Evolutionary conservation across 2,888 invertebrate genomes (phyloP).

Genomic region (Synanthedon myopaeformis): DNA sequence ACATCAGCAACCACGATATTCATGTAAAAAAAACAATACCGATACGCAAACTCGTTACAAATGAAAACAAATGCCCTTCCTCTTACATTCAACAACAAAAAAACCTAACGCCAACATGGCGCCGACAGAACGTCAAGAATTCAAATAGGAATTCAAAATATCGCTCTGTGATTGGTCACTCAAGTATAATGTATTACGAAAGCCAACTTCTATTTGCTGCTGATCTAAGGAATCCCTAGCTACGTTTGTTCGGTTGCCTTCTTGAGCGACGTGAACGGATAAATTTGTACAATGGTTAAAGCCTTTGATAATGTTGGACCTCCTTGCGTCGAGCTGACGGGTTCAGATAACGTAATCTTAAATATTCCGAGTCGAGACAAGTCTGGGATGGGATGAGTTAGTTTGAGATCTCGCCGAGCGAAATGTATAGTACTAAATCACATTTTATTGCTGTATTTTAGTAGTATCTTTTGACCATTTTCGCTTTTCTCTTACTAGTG

Average conservation of each 20-base stretch:
- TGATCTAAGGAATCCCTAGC: not conserved
- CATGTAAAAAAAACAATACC: not conserved
- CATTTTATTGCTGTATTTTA: not conserved
- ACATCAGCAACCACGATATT: not conserved
- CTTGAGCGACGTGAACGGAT: not conserved
- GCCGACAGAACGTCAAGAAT: constrained; percentile 38
- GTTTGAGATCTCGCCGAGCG: not conserved
- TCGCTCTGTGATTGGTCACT: constrained; percentile 36
- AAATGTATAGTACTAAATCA: constrained; percentile 3
- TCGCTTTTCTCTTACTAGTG: too few species aligned
- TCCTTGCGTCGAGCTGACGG: constrained; percentile 25
- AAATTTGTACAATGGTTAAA: not conserved
- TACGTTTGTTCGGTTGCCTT: too few species aligned
- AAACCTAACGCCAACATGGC: constrained; percentile 27
- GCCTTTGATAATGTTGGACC: constrained; percentile 24
- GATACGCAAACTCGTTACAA: not conserved
- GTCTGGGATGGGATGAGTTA: constrained; percentile 5
- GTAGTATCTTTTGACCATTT: too few species aligned
- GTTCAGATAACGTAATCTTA: constrained; percentile 39
- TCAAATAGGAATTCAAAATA: constrained; percentile 36
- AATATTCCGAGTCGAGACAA: constrained; percentile 26
- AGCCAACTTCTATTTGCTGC: not conserved
- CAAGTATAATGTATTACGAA: constrained; percentile 22
- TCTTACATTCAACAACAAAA: constrained; percentile 4
- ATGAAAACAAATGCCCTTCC: not conserved